phyloP scores from a whole-genome alignment of 2,113 vertebrate genomes.

The Elaphurus davidianus region DNA sequence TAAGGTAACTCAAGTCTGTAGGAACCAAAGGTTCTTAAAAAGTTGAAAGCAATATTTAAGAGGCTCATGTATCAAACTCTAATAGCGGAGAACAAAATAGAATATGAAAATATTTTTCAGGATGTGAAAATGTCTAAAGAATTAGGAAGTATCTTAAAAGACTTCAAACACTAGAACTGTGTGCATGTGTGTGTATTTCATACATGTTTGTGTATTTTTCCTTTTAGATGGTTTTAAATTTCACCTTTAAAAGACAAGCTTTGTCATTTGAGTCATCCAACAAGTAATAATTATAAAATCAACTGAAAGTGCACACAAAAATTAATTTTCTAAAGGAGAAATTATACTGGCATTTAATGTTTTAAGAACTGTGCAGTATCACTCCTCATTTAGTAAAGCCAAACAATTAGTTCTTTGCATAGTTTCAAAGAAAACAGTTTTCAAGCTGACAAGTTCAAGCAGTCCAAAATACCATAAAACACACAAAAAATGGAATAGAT shows the following conservation, averaged over 20 bases:
- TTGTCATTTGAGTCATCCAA: neutral
- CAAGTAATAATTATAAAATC: conserved; percentile 25
- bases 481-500: conserved; percentile 20
- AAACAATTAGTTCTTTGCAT: conserved; percentile 32
- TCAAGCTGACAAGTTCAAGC: conserved; percentile 54
- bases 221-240: conserved; percentile 28
- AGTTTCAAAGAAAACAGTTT: conserved; percentile 37
- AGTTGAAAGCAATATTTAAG: conserved; percentile 78
- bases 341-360: neutral
- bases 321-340: conserved; percentile 9
- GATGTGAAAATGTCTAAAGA: conserved; percentile 40
- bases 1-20: conserved; percentile 78
- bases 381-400: conserved; percentile 23
- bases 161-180: neutral
- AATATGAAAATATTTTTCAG: conserved; percentile 61
- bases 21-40: conserved; percentile 79
- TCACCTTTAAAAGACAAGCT: neutral
- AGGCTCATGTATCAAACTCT: conserved; percentile 60
- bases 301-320: neutral
- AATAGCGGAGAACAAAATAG: conserved; percentile 45
- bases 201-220: neutral
- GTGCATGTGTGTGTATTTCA: neutral
- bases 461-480: conserved; percentile 50
- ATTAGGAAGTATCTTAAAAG: neutral
- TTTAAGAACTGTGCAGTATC: neutral